These are phyloP conservation scores for Planococcus citri DNA, from an alignment of 1,140 invertebrate genomes.

Conservation along the genomic window DNA sequence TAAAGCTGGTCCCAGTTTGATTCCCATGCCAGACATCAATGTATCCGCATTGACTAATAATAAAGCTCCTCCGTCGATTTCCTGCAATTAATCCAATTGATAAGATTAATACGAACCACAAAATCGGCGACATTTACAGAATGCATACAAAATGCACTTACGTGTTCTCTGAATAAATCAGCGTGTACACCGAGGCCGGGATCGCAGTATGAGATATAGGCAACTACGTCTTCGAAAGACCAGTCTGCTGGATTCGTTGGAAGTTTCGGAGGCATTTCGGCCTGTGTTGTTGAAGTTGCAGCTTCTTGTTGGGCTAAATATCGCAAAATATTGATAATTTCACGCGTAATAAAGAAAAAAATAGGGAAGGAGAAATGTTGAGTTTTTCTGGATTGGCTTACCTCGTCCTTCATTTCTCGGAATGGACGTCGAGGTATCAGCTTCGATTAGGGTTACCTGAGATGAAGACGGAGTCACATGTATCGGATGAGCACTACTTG, in stretches of 20 bases:
- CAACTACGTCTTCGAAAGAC: constrained; percentile 89
- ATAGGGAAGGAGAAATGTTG: no score
- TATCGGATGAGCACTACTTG: no score
- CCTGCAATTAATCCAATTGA: no score
- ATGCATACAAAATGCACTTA: no score
- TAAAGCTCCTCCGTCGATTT: constrained; percentile 94
- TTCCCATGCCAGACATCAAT: constrained; percentile 98
- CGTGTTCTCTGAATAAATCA: constrained; percentile 88
- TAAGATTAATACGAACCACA: no score
- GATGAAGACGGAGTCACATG: neutral
- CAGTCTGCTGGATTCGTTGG: constrained; percentile 64
- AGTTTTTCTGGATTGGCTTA: no score
- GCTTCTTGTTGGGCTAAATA: no score
- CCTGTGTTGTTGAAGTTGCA: constrained; percentile 41
- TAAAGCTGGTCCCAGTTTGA: constrained; percentile 91
- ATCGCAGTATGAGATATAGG: constrained; percentile 72
- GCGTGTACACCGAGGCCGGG: constrained; percentile 65
- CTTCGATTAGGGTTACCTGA: constrained; percentile 14
- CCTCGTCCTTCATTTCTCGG: no score
- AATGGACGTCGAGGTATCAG: constrained; percentile 17
- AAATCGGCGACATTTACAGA: no score
- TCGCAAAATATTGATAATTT: no score
- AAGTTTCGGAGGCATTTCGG: constrained; percentile 30
- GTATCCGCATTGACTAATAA: constrained; percentile 89
- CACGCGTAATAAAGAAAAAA: no score